phyloP scores from a whole-genome alignment of 2,888 invertebrate species.

The Malthinus seriepunctatus region DNA sequence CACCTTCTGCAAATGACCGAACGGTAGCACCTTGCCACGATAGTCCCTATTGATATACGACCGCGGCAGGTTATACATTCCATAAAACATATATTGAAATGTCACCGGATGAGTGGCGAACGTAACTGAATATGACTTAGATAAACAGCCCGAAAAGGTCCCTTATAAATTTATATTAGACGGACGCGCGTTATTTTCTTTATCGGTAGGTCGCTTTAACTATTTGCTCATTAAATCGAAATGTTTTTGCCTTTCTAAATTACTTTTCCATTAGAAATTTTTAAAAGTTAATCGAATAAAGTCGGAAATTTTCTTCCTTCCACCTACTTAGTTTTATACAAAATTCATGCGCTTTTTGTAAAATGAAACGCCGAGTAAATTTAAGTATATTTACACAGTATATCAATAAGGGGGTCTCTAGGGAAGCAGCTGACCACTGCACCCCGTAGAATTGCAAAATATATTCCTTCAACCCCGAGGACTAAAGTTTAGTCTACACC shows the following conservation, averaged over 20 bases:
- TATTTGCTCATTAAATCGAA: constrained; percentile 4
- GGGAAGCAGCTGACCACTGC: constrained; percentile 51
- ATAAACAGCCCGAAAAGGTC: constrained; percentile 36
- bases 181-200: constrained; percentile 16
- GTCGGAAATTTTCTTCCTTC: not conserved
- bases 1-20: constrained; percentile 36
- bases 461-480: constrained; percentile 40
- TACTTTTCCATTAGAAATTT: not conserved
- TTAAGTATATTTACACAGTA: constrained; percentile 55
- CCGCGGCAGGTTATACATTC: constrained; percentile 52
- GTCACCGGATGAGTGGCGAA: constrained; percentile 46
- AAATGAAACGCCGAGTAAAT: constrained; percentile 34
- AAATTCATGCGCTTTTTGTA: constrained; percentile 3
- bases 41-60: constrained; percentile 54
- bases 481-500: constrained; percentile 27
- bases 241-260: not conserved
- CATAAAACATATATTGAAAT: constrained; percentile 55
- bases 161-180: constrained; percentile 36
- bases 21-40: constrained; percentile 53
- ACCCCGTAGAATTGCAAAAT: constrained; percentile 53
- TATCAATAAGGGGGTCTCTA: constrained; percentile 54
- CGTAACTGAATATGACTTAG: constrained; percentile 47
- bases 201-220: not conserved
- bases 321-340: not conserved
- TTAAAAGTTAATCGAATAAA: not conserved